These are phyloP conservation scores for Thymallus thymallus DNA, from an alignment of 2,113 vertebrate species.

Conservation along the genomic window DNA sequence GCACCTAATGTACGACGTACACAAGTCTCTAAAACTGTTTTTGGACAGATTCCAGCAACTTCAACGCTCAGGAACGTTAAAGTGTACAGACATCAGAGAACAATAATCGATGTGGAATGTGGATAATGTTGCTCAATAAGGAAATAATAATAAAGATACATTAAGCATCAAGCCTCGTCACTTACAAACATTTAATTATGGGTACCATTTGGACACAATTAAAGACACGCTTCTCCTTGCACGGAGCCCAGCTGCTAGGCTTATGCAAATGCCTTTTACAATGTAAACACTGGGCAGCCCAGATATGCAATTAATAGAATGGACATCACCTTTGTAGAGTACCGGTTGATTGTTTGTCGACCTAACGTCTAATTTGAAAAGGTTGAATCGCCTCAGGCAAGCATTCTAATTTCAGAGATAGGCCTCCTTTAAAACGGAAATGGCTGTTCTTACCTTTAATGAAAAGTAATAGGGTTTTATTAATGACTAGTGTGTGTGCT, in stretches of 20 bases:
- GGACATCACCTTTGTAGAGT: neutral
- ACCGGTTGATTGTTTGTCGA: conserved; percentile 53
- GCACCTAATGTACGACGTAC: conserved; percentile 21
- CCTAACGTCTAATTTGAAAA: conserved; percentile 60
- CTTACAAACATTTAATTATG: conserved; percentile 45
- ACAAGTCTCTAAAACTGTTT: conserved; percentile 43
- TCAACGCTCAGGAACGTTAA: conserved; percentile 27
- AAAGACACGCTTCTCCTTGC: conserved; percentile 59
- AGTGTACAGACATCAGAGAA: conserved; percentile 21
- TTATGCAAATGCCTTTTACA: conserved; percentile 59
- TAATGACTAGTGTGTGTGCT: conserved; percentile 7
- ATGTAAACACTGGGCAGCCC: conserved; percentile 33
- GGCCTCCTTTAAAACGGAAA: conserved; percentile 44
- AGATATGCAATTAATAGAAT: neutral
- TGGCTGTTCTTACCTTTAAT: conserved; percentile 16
- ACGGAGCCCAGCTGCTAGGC: conserved; percentile 38
- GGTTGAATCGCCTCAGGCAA: conserved; percentile 41
- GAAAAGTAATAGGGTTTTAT: conserved; percentile 26
- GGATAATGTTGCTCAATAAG: conserved; percentile 34
- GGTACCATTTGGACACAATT: conserved; percentile 62
- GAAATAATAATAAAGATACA: conserved; percentile 19
- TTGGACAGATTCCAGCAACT: conserved; percentile 42
- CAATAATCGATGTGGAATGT: conserved; percentile 31
- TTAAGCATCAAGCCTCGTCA: conserved; percentile 5
- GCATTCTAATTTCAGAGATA: conserved; percentile 53